A percentile compares a stretch with the other conserved stretches of the same genome.
phyloP scores from a whole-genome alignment of 2,113 vertebrate species.

The Oreochromis tanganicae region DNA sequence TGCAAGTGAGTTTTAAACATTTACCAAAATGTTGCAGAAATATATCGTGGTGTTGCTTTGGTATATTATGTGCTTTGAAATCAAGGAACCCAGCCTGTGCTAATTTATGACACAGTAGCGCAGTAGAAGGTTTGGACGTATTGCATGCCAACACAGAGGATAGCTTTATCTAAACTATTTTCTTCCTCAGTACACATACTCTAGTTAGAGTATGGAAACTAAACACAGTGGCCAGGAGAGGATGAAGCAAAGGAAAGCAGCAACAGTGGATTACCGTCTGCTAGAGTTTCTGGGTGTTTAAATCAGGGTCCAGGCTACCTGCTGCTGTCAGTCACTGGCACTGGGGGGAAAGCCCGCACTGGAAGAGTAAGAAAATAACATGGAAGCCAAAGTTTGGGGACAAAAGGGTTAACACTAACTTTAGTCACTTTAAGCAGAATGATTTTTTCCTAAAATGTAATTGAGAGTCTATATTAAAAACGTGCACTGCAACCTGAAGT shows the following conservation, averaged over 20 bases:
- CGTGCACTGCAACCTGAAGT: neutral
- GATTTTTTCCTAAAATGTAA: neutral
- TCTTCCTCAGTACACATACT: neutral
- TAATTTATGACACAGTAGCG: neutral
- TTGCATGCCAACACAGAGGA: neutral
- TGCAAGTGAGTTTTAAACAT: neutral
- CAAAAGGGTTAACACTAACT: neutral
- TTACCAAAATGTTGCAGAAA: neutral
- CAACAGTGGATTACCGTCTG: constrained; percentile 49
- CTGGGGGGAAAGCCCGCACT: constrained; percentile 39
- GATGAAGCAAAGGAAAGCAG: constrained; percentile 7
- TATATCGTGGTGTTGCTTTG: neutral
- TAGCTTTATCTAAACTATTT: neutral
- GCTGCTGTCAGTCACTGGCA: constrained; percentile 74
- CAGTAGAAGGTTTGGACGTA: neutral
- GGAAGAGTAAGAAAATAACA: constrained; percentile 27
- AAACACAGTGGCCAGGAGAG: constrained; percentile 18
- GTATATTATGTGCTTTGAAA: neutral
- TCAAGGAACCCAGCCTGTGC: neutral
- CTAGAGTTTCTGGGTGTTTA: constrained; percentile 70
- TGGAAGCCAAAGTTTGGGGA: constrained; percentile 1
- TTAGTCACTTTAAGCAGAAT: neutral
- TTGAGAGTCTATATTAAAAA: neutral
- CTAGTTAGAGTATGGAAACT: constrained; percentile 3
- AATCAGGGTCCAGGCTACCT: constrained; percentile 62